Conservation (phyloP, 64 coral and sea anemone genomes). For the Montipora foliosa region DNA sequence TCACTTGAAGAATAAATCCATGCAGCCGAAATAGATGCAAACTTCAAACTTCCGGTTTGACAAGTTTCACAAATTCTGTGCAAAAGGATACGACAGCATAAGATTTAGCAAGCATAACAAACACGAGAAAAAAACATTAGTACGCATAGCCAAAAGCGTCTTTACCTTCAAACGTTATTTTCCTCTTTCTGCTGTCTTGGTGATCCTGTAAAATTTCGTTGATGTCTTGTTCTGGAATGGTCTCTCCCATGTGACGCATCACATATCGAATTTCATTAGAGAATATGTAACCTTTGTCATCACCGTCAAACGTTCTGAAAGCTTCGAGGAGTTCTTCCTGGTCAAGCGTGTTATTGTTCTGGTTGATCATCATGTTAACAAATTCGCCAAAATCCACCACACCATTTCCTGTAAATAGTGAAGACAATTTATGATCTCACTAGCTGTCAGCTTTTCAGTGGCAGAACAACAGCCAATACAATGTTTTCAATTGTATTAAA, state of each 20-base stretch:
- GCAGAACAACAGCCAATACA: too few relatives aligned
- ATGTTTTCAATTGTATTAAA: too few relatives aligned
- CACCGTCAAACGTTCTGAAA: slow-evolving; percentile 97
- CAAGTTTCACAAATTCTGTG: slow-evolving; percentile 88
- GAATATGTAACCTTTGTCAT: slow-evolving; percentile 99
- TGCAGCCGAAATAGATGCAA: background rate
- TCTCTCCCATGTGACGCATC: slow-evolving; percentile 97
- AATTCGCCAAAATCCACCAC: slow-evolving; percentile 98
- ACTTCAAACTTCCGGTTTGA: slow-evolving; percentile 83
- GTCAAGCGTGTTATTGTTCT: slow-evolving; percentile 98
- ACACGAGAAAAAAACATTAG: background rate
- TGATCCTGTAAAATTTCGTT: slow-evolving; percentile 96
- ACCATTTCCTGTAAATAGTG: slow-evolving; percentile 77
- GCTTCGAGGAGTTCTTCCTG: slow-evolving; percentile 91
- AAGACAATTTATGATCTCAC: background rate
- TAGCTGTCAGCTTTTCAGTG: too few relatives aligned
- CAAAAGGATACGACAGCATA: background rate
- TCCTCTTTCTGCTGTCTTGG: slow-evolving; percentile 85
- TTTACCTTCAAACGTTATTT: slow-evolving; percentile 94
- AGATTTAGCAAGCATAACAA: background rate
- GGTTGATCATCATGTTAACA: slow-evolving; percentile 99
- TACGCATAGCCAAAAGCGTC: background rate
- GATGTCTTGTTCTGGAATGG: slow-evolving; percentile 97
- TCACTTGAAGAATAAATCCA: background rate
- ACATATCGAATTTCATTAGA: slow-evolving; percentile 97